A percentile compares a stretch with the other conserved stretches of the same genome.
Conservation (phyloP, 2,888 invertebrate species). For the Pegoplata infirma region DNA sequence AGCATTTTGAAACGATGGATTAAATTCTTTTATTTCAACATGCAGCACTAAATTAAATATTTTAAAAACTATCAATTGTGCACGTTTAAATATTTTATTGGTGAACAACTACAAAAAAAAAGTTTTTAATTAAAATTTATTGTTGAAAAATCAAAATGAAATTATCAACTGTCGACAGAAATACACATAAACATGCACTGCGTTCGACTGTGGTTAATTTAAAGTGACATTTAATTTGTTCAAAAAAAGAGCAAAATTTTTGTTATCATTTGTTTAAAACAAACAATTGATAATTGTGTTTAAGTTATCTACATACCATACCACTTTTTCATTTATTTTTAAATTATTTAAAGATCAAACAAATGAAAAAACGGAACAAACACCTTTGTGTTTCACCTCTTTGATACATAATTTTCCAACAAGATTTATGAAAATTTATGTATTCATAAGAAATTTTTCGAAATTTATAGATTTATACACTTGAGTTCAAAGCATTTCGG, state of each 20-base stretch:
- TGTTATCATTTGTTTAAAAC: constrained; percentile 13
- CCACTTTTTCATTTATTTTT: not conserved
- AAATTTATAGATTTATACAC: constrained; percentile 37
- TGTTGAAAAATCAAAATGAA: constrained; percentile 45
- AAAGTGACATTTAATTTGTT: constrained; percentile 59
- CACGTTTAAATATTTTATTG: not conserved
- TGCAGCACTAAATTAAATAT: no score
- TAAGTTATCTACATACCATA: not conserved
- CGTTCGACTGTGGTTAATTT: constrained; percentile 41
- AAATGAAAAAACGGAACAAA: not conserved
- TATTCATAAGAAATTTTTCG: constrained; percentile 15
- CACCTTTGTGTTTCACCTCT: not conserved
- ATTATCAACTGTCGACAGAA: constrained; percentile 49
- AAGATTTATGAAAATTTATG: constrained; percentile 66
- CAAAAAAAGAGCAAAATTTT: constrained; percentile 22
- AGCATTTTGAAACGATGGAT: no score
- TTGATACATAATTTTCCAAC: not conserved
- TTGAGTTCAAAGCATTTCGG: constrained; percentile 69
- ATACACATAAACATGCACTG: constrained; percentile 11
- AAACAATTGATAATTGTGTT: constrained; percentile 30
- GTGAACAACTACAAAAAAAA: constrained; percentile 10
- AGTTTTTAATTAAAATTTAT: constrained; percentile 39
- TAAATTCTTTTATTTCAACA: no score
- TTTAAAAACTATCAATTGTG: not conserved
- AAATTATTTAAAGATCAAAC: constrained; percentile 47